A percentile compares a stretch with the other conserved stretches of the same genome.
phyloP scores from a whole-genome alignment of 1,140 invertebrate species.

The Heliconius hermathena region DNA sequence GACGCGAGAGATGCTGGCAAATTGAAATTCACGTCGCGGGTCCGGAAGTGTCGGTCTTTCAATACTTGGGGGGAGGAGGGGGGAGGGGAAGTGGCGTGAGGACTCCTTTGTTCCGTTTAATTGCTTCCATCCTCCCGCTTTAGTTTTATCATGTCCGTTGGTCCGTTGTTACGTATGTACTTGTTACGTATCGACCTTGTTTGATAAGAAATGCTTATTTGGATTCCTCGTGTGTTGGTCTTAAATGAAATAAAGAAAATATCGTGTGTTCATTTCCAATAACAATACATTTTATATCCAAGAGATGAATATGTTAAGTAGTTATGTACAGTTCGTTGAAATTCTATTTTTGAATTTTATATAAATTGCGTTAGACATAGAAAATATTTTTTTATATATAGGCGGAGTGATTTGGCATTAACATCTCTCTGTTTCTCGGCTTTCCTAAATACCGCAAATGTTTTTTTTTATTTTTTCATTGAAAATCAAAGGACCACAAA shows the following conservation, averaged over 20 bases:
- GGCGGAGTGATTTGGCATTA: too few relatives aligned
- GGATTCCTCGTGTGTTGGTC: not conserved
- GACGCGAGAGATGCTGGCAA: slow-evolving; percentile 8
- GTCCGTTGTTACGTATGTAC: slow-evolving; percentile 1
- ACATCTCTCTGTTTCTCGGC: too few relatives aligned
- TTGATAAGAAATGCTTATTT: not conserved
- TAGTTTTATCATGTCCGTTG: slow-evolving; percentile 7
- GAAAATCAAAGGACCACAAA: too few relatives aligned
- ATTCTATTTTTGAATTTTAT: not conserved
- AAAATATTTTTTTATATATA: too few relatives aligned
- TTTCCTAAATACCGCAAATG: too few relatives aligned
- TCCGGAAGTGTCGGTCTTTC: slow-evolving; percentile 15
- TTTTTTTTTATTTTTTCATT: too few relatives aligned
- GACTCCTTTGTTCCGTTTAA: slow-evolving; percentile 7
- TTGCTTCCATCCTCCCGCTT: slow-evolving; percentile 11
- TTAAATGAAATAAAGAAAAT: not conserved
- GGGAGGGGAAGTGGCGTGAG: not conserved
- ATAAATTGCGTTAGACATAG: too few relatives aligned
- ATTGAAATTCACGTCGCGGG: slow-evolving; percentile 15
- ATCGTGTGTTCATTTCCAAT: too few relatives aligned
- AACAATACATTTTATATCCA: too few relatives aligned
- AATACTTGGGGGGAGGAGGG: not conserved
- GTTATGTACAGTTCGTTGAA: too few relatives aligned
- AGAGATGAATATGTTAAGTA: too few relatives aligned
- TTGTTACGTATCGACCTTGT: slow-evolving; percentile 1